Evolutionary conservation across 2,113 vertebrate genomes (phyloP).

Genomic region (Bubalus kerabau): DNA sequence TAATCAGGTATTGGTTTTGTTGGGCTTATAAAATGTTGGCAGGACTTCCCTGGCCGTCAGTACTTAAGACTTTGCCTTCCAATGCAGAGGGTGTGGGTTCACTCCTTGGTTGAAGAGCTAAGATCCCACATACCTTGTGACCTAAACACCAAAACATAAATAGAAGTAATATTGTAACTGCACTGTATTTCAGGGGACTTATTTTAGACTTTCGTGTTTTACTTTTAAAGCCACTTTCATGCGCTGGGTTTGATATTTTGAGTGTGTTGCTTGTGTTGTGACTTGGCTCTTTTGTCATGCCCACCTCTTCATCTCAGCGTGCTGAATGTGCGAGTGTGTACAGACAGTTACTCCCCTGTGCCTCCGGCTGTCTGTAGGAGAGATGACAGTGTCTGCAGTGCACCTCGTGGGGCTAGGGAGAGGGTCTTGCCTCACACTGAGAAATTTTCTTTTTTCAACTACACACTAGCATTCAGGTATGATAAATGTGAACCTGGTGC

Average conservation of each 20-base stretch:
- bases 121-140: not conserved
- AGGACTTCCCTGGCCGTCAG: not conserved
- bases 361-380: fast-evolving
- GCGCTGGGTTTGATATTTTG: not conserved
- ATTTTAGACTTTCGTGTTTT: not conserved
- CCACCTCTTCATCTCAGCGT: not conserved
- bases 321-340: not conserved
- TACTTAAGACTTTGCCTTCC: not conserved
- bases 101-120: not conserved
- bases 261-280: not conserved
- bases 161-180: not conserved
- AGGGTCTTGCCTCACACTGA: not conserved
- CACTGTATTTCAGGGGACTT: not conserved
- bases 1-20: not conserved
- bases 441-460: no score
- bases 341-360: not conserved
- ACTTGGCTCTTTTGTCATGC: not conserved
- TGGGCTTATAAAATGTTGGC: not conserved
- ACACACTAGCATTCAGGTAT: fast-evolving
- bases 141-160: not conserved
- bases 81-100: not conserved
- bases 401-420: fast-evolving
- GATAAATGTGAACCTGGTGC: fast-evolving
- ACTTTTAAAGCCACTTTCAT: fast-evolving
- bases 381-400: not conserved